Base-by-base conservation (phyloP, 2,113 vertebrate species). In the Ia io region DNA sequence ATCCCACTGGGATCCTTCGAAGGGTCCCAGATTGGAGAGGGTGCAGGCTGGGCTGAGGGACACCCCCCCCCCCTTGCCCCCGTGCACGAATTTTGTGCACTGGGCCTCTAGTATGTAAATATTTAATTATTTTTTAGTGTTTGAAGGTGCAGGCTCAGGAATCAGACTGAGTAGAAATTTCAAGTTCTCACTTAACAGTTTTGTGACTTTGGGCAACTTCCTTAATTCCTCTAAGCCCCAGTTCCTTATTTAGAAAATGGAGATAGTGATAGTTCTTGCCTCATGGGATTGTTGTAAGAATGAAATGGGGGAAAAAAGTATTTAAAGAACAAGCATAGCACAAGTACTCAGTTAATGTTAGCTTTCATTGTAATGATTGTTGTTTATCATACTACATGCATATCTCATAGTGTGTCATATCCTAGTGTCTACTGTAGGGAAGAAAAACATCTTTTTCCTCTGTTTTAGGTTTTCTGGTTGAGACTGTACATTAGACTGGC, bases 201-300 rank as follows among this genome's bases (percentile, higher is more conserved):
- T 83, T 49, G n/a, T 92, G 76, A 76, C 20, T 59, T 84, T 91
- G 44, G 37, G 5, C 30, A 88, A 47, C 51, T 23, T 84, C 28
- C 53, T 91, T 93, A 70, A 85, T 96, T 97, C 83, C 37, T 85
- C 30, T 88, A 76, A 88, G 51, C 37, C 10, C 88, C 49, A 71
- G 25, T 83, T 83, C 32, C 47, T 56, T 91, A 44, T 74, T 96
- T 95, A 78, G 56, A 49, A 67, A 70, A 40, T 88, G 28, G 47
- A 84, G 25, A 69, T 44, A 73, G n/a, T 88, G n/a, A 28, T 73
- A 78, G 37, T 67, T 51, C 35, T 82, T 87, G 30, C 71, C 63
- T 87, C 82, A n/a, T 61, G 23, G 67, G 80, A 73, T 74, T 61
- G 11, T 61, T 80, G 18, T 28, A 70, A 69, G 56, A 69, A 49